Evolutionary conservation across 2,113 vertebrate genomes (phyloP), one percentile per base, ranked within the genome.

Genomic region (Gallinago undulata): DNA sequence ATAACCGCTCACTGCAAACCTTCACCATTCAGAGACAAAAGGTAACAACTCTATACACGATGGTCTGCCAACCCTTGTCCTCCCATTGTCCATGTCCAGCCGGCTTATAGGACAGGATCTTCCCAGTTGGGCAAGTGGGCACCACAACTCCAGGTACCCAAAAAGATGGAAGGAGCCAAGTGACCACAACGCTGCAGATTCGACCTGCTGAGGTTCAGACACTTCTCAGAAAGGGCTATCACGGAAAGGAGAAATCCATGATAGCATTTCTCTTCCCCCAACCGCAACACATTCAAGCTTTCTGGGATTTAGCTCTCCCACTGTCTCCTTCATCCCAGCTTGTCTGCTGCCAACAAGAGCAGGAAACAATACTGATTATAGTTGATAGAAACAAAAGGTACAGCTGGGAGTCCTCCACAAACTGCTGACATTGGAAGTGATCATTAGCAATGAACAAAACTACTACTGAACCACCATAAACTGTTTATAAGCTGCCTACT

Each of bases 271-370:
- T 45, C 17, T 63, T 51, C n/a, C 43, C 30, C 5, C 30, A 60
- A 2, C 33, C 39, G 15, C 70, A 55, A 18, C 21, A 8, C 0
- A 0, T 22, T 80, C 22, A 18, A 12, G 23, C 13, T 67, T 27
- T 17, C 41, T 12, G 30, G 50, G 72, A 31, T 67, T 43, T 62
- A 39, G 53, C 13, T 59, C 37, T 45, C 21, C 39, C 9, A 15
- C 51, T 19, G 25, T 1, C 68, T 16, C 43, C 63, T 87, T 77
- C 60, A 66, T 13, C n/a, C n/a, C 50, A 70, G 55, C 11, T 45
- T 25, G 27, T 50, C 5, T 45, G 53, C 64, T 63, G 45, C 66
- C 66, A 83, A 67, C 31, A 69, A 6, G 50, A 75, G 35, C 62
- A 35, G 41, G 27, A 75, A 21, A 79, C 43, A 37, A 57, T 28